These are phyloP conservation scores for Stomatorhinus walkeri DNA, from an alignment of 2,797 vertebrate species.

Conservation along the genomic window DNA sequence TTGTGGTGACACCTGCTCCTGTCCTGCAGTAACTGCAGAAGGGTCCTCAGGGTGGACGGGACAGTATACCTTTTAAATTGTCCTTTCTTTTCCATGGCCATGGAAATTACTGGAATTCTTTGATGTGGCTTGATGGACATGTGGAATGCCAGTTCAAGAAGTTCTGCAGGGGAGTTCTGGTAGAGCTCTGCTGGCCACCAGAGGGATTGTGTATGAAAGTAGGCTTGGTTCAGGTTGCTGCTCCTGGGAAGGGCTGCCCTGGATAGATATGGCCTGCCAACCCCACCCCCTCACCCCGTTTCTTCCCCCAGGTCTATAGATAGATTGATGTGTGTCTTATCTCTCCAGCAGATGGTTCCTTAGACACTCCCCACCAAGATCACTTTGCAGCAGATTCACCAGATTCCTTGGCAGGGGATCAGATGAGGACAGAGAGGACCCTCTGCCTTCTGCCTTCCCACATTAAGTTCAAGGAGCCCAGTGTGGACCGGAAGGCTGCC, in stretches of 20 bases:
- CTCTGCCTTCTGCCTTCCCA: slow-evolving; percentile 27
- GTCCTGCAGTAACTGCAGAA: slow-evolving; percentile 27
- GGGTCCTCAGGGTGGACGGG: background rate
- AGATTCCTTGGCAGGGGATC: slow-evolving; percentile 45
- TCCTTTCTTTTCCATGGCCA: background rate
- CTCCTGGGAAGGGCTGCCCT: slow-evolving; percentile 42
- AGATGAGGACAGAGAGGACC: slow-evolving; percentile 37
- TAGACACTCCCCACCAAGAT: slow-evolving; percentile 48
- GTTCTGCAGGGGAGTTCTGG: background rate
- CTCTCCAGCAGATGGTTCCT: slow-evolving; percentile 49
- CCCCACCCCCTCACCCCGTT: slow-evolving; percentile 20
- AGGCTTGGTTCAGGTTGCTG: slow-evolving; percentile 32
- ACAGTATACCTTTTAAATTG: background rate
- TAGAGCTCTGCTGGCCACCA: background rate
- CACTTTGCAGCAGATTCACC: slow-evolving; percentile 48
- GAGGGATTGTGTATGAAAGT: background rate
- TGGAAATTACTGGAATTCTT: background rate
- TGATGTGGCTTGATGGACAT: background rate
- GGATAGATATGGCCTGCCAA: slow-evolving; percentile 37
- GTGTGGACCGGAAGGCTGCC: background rate
- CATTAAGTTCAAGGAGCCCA: slow-evolving; percentile 32
- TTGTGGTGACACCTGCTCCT: slow-evolving; percentile 42
- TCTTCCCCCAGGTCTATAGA: slow-evolving; percentile 44
- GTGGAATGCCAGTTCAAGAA: background rate
- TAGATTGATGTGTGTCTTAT: slow-evolving; percentile 46